Percentiles rank a stretch among this genome's conserved stretches.
phyloP scores from a whole-genome alignment of 2,113 vertebrate genomes.

The Amia ocellicauda region DNA sequence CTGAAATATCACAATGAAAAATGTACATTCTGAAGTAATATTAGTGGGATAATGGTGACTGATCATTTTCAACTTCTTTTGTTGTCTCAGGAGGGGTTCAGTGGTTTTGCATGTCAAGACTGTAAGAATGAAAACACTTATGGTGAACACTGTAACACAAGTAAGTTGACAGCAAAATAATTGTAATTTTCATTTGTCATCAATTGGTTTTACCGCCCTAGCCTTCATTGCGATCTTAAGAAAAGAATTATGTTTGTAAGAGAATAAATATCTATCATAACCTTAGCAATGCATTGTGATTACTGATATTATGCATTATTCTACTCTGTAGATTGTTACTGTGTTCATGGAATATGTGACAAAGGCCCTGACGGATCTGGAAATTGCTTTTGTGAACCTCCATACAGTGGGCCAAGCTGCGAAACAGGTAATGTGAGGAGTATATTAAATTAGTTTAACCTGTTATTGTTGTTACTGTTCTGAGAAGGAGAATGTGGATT shows the following conservation, averaged over 20 bases:
- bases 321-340: constrained; percentile 73
- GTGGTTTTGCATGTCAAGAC: constrained; percentile 80
- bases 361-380: constrained; percentile 69
- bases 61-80: neutral
- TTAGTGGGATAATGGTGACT: too few relatives aligned
- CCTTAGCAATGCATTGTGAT: neutral
- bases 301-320: neutral
- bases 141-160: constrained; percentile 76
- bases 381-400: constrained; percentile 82
- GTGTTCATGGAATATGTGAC: constrained; percentile 75
- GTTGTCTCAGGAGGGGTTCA: constrained; percentile 71
- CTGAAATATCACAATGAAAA: too few relatives aligned
- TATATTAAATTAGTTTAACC: too few relatives aligned
- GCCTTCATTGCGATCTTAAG: too few relatives aligned
- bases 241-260: too few relatives aligned
- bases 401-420: constrained; percentile 79
- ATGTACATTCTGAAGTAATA: too few relatives aligned
- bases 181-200: neutral
- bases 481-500: too few relatives aligned
- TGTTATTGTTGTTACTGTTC: too few relatives aligned
- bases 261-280: neutral
- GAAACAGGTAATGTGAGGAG: constrained; percentile 70
- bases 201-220: too few relatives aligned
- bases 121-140: constrained; percentile 68
- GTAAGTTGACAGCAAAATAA: constrained; percentile 57